Evolutionary conservation across 2,797 vertebrate genomes (phyloP), one percentile per base, ranked within the genome.

Genomic region (Chanos chanos): DNA sequence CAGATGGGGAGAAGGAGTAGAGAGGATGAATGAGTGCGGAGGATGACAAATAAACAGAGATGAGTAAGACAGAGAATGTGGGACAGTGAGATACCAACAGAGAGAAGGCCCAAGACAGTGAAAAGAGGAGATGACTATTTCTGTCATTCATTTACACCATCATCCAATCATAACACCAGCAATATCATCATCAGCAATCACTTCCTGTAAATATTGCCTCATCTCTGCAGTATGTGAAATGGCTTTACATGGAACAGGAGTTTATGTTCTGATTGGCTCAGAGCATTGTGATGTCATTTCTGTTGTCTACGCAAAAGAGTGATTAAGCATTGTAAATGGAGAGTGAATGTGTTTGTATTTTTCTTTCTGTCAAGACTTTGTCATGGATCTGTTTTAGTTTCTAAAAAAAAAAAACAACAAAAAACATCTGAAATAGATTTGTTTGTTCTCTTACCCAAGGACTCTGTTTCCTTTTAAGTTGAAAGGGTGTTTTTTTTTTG

Each of bases 201-300:
- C 61, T 70, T 66, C 66, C 51, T 85, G 82, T 86, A 83, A 77
- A 85, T 79, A 82, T 25, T 52, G 16, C 25, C 51, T 48, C 31
- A 30, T 58, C 24, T 75, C 62, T 52, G 45, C 56, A 79, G 81
- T 77, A 71, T 74, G 71, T 76, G 79, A 76, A n/a, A n/a, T n/a
- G n/a, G 75, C 68, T 74, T 69, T 74, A 69, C 50, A 76, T 71
- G 66, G 28, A 27, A 49, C 48, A 80, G 78, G 76, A 72, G 71
- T 64, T 70, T 77, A 55, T 80, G 77, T 78, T 80, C 64, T 71
- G 68, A 82, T 75, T 82, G 64, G 74, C 82, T 58, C 37, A 24
- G 37, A 61, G 58, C 85, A 80, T 87, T 80, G 48, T 59, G 50
- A 67, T 41, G 36, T 70, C 37, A 19, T 59, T 50, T 57, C 45